phyloP scores from a whole-genome alignment of 2,113 vertebrate genomes.

The Ciconia maguari region DNA sequence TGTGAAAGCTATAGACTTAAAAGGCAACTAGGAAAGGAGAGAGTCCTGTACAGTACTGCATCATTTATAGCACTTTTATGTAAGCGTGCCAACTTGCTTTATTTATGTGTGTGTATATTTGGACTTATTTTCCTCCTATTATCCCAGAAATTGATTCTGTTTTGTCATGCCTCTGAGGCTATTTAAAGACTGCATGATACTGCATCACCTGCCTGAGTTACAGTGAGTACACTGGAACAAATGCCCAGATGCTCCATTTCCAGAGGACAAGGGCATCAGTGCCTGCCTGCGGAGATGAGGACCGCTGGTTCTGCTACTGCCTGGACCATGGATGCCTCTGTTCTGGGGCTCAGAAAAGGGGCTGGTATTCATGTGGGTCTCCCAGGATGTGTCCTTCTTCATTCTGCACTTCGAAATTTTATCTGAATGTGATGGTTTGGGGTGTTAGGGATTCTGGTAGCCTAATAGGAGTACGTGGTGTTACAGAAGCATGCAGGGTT shows the following conservation, averaged over 20 bases:
- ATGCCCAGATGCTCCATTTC: neutral
- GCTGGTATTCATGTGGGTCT: neutral
- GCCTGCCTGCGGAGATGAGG: neutral
- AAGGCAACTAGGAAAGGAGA: neutral
- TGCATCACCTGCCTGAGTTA: neutral
- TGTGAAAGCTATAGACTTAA: neutral
- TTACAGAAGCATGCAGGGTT: neutral
- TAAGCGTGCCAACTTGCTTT: neutral
- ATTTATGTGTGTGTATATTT: constrained; percentile 34
- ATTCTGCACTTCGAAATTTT: neutral
- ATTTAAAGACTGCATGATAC: neutral
- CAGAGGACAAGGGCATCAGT: neutral
- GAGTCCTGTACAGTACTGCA: neutral
- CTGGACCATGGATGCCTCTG: neutral
- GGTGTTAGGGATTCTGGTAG: neutral
- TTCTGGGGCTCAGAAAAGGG: neutral
- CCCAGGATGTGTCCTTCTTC: neutral
- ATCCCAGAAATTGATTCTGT: neutral
- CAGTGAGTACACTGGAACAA: neutral
- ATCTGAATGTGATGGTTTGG: neutral
- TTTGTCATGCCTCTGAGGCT: neutral
- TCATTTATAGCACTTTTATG: neutral
- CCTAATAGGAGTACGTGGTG: neutral
- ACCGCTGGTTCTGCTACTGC: neutral
- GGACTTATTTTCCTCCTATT: constrained; percentile 9